Evolutionary conservation across 2,797 vertebrate genomes (phyloP), one percentile per base, ranked within the genome.

Genomic region (Todus mexicanus): DNA sequence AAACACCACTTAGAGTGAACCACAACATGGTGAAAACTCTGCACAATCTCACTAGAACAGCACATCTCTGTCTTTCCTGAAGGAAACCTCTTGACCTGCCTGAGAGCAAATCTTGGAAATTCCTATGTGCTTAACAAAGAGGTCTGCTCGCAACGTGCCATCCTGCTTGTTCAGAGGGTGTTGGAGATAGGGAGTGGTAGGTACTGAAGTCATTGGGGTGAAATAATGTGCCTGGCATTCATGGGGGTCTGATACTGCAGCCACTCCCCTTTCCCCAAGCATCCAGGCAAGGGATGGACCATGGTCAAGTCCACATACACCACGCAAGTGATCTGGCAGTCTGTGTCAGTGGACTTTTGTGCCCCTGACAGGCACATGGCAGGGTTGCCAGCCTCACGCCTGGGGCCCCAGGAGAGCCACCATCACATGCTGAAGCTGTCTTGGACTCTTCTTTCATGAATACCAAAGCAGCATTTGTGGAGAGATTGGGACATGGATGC

Each of bases 131-230:
- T 87, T 95, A 94, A 73, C 51, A 81, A 87, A 87, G 69, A 79
- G 45, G 17, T 75, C 69, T 53, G 51, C 31, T 87, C 71, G 71
- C 75, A 89, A 43, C 7, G 0, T 92, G 71, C 76, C 86, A 57
- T 75, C 73, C 78, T 86, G 72, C 90, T 93, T 83, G 74, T 91
- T 94, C 90, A 87, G 27, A 78, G 74, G 76, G 75, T 86, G 75
- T 72, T 74, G 63, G 68, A 89, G 47, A 70, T 26, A 87, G 80
- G 84, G 92, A 94, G 89, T 75, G 85, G 85, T 87, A 94, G 65
- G 75, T 86, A 91, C 68, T 83, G 73, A 65, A 89, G 68, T 86
- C 17, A n/a, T 16, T n/a, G 22, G 54, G 40, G 26, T 76, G 45
- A 70, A 94, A 90, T 63, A 87, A 84, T 21, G 15, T 57, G n/a